Base-by-base conservation (phyloP, 2,797 vertebrate species). In the Myotis findleyi region DNA sequence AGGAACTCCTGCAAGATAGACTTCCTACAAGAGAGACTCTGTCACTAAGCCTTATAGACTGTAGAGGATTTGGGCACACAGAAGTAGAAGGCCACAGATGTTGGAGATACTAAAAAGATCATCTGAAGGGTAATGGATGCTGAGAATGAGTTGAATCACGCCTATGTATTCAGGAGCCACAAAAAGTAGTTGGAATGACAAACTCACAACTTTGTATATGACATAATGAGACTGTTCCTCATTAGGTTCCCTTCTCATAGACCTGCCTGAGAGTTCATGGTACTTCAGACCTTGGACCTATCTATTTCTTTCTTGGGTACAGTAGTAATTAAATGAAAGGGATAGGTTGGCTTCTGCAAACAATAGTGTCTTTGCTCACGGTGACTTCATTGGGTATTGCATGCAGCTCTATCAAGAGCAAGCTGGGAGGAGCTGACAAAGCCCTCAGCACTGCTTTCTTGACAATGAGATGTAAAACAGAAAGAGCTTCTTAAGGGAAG, bases 251-350 rank as follows among this genome's bases (percentile, higher is more conserved):
- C 41, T 94, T 80, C 44, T 68, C 33, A 27, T 36, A 81, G 57
- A 33, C 38, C 16, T 53, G 77, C 36, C 75, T 77, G 25, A 93
- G 21, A 66, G 8, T n/a, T 23, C 41, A 62, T 53, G 33, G 23
- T 16, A 71, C 51, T 36, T 89, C 53, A 23, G 76, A 30, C 68
- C 59, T 84, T 27, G 6, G 3, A 44, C 69, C 69, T 80, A 13
- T 25, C 18, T 64, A 44, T 75, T 33, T 75, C 47, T 68, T 16
- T 89, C 51, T 21, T 59, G 36, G 6, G 4, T 68, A 36, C 80
- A 94, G 49, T 66, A 79, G 77, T 23, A 77, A 75, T 59, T 20
- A 82, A 86, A 87, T 95, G 53, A 71, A 82, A 93, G 33, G 51
- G 4, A 30, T 62, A 27, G 13, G 25, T 47, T 88, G 51, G 23